Percentiles rank a stretch among this genome's conserved stretches.
Evolutionary conservation across 2,113 vertebrate species (phyloP).

Genomic region (Pionites leucogaster): DNA sequence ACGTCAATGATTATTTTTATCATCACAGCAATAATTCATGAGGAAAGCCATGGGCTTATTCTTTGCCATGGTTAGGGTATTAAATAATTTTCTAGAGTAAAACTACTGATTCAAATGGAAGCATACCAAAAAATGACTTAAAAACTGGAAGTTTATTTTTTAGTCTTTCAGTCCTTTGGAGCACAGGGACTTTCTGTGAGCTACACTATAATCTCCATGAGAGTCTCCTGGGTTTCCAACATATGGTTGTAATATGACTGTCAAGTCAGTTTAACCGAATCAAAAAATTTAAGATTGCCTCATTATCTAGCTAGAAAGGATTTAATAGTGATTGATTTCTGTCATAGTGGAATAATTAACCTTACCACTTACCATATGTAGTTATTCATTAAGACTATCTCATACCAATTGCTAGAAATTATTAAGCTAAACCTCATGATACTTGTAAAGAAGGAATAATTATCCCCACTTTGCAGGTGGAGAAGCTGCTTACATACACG

Average conservation of each 20-base stretch:
- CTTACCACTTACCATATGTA: conserved; percentile 31
- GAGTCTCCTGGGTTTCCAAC: neutral
- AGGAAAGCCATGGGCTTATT: neutral
- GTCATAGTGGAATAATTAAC: conserved; percentile 48
- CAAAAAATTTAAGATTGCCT: conserved; percentile 20
- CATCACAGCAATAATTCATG: neutral
- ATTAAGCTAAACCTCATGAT: conserved; percentile 28
- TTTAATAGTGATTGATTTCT: conserved; percentile 51
- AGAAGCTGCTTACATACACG: neutral
- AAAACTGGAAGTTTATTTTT: neutral
- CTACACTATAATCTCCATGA: neutral
- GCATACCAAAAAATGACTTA: neutral
- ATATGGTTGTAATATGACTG: neutral
- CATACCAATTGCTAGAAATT: conserved; percentile 27
- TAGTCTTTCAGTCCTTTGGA: neutral
- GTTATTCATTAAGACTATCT: conserved; percentile 45
- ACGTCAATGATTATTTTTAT: neutral
- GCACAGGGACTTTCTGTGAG: neutral
- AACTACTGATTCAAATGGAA: neutral
- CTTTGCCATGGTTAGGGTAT: neutral
- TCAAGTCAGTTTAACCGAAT: conserved; percentile 23
- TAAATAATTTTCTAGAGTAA: neutral
- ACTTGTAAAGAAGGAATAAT: conserved; percentile 26
- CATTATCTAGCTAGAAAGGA: conserved; percentile 21
- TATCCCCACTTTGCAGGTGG: neutral